Evolutionary conservation across 2,888 invertebrate species (phyloP).

Genomic region (Neoitamus cyanurus): DNA sequence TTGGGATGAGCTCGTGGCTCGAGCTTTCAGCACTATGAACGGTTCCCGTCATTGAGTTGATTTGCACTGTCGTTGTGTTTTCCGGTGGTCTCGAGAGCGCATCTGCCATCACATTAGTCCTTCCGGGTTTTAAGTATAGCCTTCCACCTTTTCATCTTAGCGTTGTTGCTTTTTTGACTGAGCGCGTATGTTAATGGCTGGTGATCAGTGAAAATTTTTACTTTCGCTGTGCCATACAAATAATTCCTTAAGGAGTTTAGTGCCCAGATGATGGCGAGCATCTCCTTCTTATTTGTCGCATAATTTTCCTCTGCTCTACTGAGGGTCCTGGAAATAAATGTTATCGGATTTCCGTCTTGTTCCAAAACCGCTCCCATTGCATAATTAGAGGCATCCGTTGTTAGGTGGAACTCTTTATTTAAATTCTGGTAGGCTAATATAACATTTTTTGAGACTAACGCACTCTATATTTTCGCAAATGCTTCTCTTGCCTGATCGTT

Average conservation of each 20-base stretch:
- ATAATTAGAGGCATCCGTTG: too few relatives aligned
- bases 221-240: conserved; percentile 49
- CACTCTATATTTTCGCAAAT: too few relatives aligned
- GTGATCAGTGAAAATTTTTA: conserved; percentile 52
- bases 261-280: conserved; percentile 48
- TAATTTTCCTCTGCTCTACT: conserved; percentile 51
- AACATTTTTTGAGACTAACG: too few relatives aligned
- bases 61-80: not conserved
- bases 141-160: conserved; percentile 51
- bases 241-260: conserved; percentile 49
- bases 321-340: conserved; percentile 23
- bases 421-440: too few relatives aligned
- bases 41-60: not conserved
- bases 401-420: too few relatives aligned
- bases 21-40: not conserved
- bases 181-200: conserved; percentile 48
- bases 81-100: conserved; percentile 41
- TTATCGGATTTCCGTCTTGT: not conserved
- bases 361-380: too few relatives aligned
- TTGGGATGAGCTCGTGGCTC: not conserved
- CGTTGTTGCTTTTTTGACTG: conserved; percentile 42
- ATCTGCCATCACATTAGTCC: conserved; percentile 46
- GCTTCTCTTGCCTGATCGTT: too few relatives aligned
- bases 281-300: conserved; percentile 49
- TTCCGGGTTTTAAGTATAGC: conserved; percentile 49